phyloP scores from a whole-genome alignment of 2,113 vertebrate genomes.

The Anarrhichthys ocellatus region DNA sequence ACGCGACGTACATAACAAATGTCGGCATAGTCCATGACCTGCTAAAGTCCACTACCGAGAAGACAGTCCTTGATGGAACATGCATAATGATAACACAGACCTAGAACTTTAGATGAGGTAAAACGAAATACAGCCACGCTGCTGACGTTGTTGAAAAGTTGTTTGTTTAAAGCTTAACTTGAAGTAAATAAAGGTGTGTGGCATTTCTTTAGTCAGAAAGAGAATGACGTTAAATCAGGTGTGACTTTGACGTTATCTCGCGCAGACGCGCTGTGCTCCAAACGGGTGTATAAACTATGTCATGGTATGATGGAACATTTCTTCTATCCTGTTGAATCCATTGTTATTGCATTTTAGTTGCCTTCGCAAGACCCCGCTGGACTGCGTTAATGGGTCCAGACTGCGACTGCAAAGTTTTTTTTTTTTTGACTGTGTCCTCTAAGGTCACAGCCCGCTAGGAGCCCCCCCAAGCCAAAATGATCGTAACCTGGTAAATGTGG shows the following conservation, averaged over 20 bases:
- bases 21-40: neutral
- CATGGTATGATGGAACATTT: neutral
- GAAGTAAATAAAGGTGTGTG: neutral
- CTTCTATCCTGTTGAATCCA: neutral
- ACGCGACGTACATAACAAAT: no score
- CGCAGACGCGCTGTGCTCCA: neutral
- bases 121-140: no score
- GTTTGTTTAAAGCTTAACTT: neutral
- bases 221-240: neutral
- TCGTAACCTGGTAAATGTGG: neutral
- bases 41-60: no score
- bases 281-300: fast-evolving
- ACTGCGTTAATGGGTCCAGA: neutral
- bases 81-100: neutral
- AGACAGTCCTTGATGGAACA: no score
- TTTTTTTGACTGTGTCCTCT: neutral
- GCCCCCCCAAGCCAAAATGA: neutral
- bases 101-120: no score
- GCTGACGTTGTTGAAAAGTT: neutral
- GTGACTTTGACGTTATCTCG: neutral
- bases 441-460: neutral
- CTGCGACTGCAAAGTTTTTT: neutral
- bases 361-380: neutral
- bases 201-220: neutral
- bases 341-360: neutral